Base-by-base conservation (phyloP, 2,113 vertebrate genomes). In the Brachionichthys hirsutus region DNA sequence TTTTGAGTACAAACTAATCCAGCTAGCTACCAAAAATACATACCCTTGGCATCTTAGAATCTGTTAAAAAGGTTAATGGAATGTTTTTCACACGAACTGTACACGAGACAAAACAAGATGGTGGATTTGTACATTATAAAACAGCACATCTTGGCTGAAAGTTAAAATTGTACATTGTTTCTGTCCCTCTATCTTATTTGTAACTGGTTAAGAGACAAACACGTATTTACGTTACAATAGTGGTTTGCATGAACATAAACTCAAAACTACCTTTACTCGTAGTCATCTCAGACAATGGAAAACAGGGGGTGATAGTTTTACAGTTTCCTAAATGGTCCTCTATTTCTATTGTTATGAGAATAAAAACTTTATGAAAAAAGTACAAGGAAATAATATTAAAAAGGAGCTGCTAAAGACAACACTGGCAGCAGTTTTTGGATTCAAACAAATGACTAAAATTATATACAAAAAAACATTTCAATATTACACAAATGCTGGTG, bases 391-490 rank as follows among this genome's bases (percentile, higher is more conserved):
- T 47, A 17, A 1, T 19, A 47, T 62, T 46, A 44, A 71, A 72
- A 66, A 45, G 11, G 50, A 70, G 70, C 54, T 62, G 58, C 3
- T 19, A 40, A 55, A 62, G 30, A 46, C 72, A 76, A 80, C 38
- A 51, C 41, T 43, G 49, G 65, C 30, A 61, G 22, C 35, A 57
- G 12, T 13, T 35, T 56, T 20, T 48, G 55, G 64, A 68, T 46
- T 68, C n/a, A 82, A 73, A 73, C 22, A 80, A 74, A 67, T 10
- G 49, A 77, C 65, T 77, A 60, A 86, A 89, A 77, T 81, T 89
- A 88, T 89, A 58, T 87, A 90, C 82, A 91, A 73, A 74, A 73
- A 78, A 76, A 60, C 72, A 59, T 58, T 51, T 76, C 53, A 76
- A 66, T 72, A 71, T 8, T 80, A 77, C 52, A 78, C 51, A 62